Evolutionary conservation across 2,113 vertebrate genomes (phyloP).

Genomic region (Astatotilapia flaviijosephi): DNA sequence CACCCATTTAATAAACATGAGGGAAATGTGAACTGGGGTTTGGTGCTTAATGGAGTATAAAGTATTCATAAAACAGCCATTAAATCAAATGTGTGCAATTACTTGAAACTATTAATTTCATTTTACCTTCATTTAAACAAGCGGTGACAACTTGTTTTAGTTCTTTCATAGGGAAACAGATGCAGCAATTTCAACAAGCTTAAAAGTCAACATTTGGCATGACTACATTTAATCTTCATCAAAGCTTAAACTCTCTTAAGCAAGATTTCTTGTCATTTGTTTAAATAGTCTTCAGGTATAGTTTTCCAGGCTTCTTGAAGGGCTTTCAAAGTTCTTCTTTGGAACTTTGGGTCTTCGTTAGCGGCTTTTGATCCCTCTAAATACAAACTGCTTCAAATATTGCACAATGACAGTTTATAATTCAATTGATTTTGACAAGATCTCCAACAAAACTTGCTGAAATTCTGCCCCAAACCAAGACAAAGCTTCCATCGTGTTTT

Average conservation of each 20-base stretch:
- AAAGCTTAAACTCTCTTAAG: neutral
- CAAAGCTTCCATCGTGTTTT: neutral
- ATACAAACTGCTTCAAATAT: neutral
- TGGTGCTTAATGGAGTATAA: neutral
- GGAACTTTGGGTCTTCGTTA: neutral
- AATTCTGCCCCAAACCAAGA: neutral
- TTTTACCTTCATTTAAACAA: neutral
- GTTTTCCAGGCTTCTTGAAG: neutral
- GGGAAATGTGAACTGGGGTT: neutral
- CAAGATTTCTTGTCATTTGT: neutral
- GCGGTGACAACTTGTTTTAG: fast-evolving
- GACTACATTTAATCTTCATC: neutral
- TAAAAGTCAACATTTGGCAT: neutral
- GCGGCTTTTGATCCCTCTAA: fast-evolving
- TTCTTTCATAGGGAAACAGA: neutral
- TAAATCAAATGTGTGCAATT: neutral
- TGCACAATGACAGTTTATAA: neutral
- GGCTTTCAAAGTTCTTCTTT: neutral
- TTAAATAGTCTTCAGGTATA: neutral
- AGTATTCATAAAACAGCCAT: neutral
- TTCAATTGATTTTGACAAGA: neutral
- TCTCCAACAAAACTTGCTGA: neutral
- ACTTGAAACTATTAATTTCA: neutral
- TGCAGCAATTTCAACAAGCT: neutral
- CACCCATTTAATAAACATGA: neutral